Base-by-base conservation (phyloP, 2,113 vertebrate genomes). In the Vulpes vulpes region DNA sequence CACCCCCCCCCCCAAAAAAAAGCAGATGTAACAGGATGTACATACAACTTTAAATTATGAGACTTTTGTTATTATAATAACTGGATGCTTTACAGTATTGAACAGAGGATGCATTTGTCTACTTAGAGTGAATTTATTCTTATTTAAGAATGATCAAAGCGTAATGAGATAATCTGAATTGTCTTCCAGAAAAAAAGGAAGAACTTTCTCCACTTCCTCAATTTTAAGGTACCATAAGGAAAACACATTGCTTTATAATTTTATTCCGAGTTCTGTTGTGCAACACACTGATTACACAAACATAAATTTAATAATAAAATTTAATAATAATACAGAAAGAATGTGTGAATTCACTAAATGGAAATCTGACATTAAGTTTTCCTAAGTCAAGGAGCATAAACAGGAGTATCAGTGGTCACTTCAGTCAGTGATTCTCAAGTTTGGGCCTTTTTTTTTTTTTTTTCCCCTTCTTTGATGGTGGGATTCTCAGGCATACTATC, bases 1-100 rank as follows among this genome's bases (percentile, higher is more conserved):
- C 7, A 27, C 57, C 5, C 1, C 3, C 1, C 9, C 3, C 19
- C 11, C 53, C 2, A 51, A 23, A n/a, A 35, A 3, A 35, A 3
- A 2, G 0, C 43, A 43, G 43, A 43, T 60, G 4, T 84, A 87
- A 84, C 0, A 87, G 19, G 12, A 74, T 80, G 2, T 30, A 30
- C 8, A 30, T 51, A 43, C 25, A 51, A 55, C 71, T 35, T 64
- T 51, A 64, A 43, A 22, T 38, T 15, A 23, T 59, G 57, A 5
- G 10, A 23, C 59, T 85, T 73, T 19, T 81, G 55, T 74, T 49
- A 71, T 19, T 74, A 38, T 57, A 20, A 27, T 27, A 71, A 55
- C 27, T 55, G n/a, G 64, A n/a, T 25, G 57, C 55, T 84, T 84
- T 80, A 49, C 22, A 55, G 73, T 57, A 81, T 10, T 74, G 35